phyloP scores from a whole-genome alignment of 2,113 vertebrate species.

The Raja brachyura region DNA sequence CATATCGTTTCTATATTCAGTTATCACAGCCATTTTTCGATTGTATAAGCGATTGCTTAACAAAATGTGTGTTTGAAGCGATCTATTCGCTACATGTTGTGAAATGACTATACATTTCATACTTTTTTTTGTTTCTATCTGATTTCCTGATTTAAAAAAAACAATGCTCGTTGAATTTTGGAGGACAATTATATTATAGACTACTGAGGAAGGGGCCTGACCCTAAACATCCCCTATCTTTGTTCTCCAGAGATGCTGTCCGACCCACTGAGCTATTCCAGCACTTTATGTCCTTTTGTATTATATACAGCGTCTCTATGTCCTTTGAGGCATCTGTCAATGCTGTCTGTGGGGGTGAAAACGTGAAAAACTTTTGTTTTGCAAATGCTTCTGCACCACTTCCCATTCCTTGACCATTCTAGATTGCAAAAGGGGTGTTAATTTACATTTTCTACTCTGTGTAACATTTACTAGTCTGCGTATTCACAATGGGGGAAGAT shows the following conservation, averaged over 20 bases:
- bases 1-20: neutral
- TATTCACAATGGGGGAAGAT: neutral
- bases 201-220: no score
- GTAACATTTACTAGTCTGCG: neutral
- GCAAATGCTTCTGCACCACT: neutral
- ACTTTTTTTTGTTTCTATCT: neutral
- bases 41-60: neutral
- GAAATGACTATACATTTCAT: neutral
- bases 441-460: neutral
- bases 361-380: neutral
- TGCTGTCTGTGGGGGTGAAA: neutral
- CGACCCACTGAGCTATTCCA: no score
- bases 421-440: neutral
- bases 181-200: neutral
- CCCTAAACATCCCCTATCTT: no score
- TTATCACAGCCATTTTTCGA: neutral
- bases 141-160: neutral
- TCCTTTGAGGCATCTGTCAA: neutral
- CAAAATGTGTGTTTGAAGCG: neutral
- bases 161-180: neutral
- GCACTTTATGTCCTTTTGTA: no score
- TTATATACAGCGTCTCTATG: neutral
- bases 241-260: no score
- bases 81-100: neutral
- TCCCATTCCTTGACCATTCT: neutral